A percentile compares a stretch with the other conserved stretches of the same genome.
phyloP scores from a whole-genome alignment of 2,797 vertebrate species.

The Rhinatrema bivittatum region DNA sequence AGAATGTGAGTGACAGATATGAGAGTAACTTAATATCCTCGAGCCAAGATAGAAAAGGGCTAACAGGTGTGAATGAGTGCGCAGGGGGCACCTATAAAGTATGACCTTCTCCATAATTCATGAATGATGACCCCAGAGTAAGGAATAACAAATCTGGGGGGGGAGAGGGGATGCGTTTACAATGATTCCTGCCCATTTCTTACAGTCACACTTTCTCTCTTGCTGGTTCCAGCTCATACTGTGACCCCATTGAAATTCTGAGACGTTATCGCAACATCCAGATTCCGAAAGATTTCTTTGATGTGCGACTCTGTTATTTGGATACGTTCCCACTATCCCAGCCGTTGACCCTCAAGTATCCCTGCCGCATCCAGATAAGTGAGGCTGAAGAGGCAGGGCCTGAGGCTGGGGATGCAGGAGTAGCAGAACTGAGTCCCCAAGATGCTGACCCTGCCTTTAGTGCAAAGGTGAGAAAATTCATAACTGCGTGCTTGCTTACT shows the following conservation, averaged over 20 bases:
- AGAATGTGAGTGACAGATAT: too few relatives aligned
- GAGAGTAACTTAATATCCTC: too few relatives aligned
- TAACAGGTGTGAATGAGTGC: too few relatives aligned
- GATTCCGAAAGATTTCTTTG: slow-evolving; percentile 38
- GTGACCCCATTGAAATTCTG: slow-evolving; percentile 49
- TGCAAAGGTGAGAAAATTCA: slow-evolving; percentile 35
- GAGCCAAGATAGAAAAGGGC: too few relatives aligned
- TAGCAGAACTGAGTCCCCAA: background rate
- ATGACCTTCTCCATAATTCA: too few relatives aligned
- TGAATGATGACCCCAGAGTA: too few relatives aligned
- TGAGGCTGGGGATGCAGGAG: background rate
- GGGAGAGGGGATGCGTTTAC: too few relatives aligned
- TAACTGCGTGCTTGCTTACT: accelerated
- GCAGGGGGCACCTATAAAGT: too few relatives aligned
- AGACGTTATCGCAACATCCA: slow-evolving; percentile 52
- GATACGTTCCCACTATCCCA: slow-evolving; percentile 40
- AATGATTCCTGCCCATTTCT: too few relatives aligned
- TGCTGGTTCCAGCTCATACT: slow-evolving; percentile 31
- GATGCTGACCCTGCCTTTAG: slow-evolving; percentile 29
- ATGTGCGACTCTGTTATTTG: slow-evolving; percentile 47
- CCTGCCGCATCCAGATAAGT: slow-evolving; percentile 34
- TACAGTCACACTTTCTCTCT: too few relatives aligned
- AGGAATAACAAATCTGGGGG: too few relatives aligned
- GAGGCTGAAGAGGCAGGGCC: slow-evolving; percentile 27
- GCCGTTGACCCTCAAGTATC: slow-evolving; percentile 44